A percentile compares a stretch with the other conserved stretches of the same genome.
These are phyloP conservation scores for Equus quagga DNA, from an alignment of 2,113 vertebrate species.

Conservation along the genomic window DNA sequence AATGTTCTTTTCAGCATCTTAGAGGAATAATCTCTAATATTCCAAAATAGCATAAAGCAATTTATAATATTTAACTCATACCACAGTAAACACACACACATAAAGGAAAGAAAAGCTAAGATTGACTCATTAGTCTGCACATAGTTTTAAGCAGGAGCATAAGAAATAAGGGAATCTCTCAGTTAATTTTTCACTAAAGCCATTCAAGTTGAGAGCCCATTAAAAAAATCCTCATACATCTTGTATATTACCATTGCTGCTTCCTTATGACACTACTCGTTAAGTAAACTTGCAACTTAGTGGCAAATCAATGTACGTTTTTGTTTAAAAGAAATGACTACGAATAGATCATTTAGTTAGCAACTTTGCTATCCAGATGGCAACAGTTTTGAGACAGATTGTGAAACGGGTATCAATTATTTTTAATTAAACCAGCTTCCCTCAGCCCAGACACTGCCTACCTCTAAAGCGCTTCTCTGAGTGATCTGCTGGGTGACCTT, in stretches of 20 bases:
- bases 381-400: slow-evolving; percentile 31
- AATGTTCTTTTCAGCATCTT: neutral
- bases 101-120: neutral
- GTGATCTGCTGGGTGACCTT: slow-evolving; percentile 26
- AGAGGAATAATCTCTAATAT: neutral
- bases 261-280: neutral
- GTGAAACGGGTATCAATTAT: slow-evolving; percentile 64
- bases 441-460: neutral
- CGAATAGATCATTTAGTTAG: slow-evolving; percentile 3
- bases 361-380: slow-evolving; percentile 44
- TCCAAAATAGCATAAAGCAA: neutral
- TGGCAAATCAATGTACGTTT: neutral
- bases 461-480: neutral
- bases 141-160: neutral
- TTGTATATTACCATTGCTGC: neutral
- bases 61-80: neutral
- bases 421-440: slow-evolving; percentile 68
- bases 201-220: neutral
- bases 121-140: neutral
- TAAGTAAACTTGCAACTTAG: neutral
- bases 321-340: slow-evolving; percentile 48
- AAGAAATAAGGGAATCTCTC: neutral
- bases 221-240: neutral
- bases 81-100: neutral
- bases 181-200: neutral